Evolutionary conservation across 2,113 vertebrate genomes (phyloP), one percentile per base, ranked within the genome.

Genomic region (Corydoras maculifer): DNA sequence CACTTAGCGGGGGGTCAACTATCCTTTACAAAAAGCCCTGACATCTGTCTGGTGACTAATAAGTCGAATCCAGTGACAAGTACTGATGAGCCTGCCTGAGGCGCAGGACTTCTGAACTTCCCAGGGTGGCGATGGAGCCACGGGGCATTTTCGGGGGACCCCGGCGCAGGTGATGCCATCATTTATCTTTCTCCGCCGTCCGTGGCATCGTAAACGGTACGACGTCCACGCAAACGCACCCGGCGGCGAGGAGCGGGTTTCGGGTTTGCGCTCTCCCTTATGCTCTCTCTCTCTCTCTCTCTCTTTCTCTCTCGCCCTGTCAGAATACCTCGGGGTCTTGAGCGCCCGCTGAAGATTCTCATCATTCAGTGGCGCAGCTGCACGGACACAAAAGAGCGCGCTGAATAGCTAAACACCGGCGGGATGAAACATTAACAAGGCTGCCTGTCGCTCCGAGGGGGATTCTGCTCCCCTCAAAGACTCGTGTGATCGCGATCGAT

Each of bases 41-140:
- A 87, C 87, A 84, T 84, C 64, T 82, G 85, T 79, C 84, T 79
- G 78, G 79, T 91, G 88, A 90, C 87, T 89, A 89, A 91, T 90
- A 85, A 83, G 83, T 78, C 70, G 49, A 76, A 25, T 76, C 60
- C 64, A 69, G 49, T 88, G 88, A 89, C 88, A 88, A 88, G 86
- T 84, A 90, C 82, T 84, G 87, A 91, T 89, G 85, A 84, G 79
- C 65, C 31, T 82, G 88, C 86, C 75, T 78, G 48, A 84, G 88
- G 85, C 4, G 4, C 4, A 43, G 35, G 35, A 43, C 35, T 43
- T 43, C 35, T 43, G 35, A 43, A 43, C 35, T 43, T 25, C 18
- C 18, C 18, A 25, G 18, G 18, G 18, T 25, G 18, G 18, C 18
- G 18, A 25, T 25, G 18, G 18, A 25, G 18, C 18, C 18, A 25